A percentile compares a stretch with the other conserved stretches of the same genome.
These are phyloP conservation scores for Porites cylindrica DNA, from an alignment of 92 coral and sea anemone genomes.

Conservation along the genomic window DNA sequence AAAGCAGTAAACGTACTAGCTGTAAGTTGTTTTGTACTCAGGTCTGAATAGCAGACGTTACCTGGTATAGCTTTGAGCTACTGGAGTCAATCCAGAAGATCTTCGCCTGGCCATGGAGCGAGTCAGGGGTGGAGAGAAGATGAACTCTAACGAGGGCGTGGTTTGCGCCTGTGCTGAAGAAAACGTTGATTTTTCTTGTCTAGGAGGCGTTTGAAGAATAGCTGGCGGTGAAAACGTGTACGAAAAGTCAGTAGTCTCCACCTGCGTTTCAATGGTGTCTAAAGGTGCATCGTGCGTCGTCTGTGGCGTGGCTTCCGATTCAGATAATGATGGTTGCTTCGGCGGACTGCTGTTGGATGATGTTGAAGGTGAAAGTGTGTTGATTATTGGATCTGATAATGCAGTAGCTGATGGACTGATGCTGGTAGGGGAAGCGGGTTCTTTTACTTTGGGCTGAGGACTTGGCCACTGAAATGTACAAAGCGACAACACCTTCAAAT, in stretches of 20 bases:
- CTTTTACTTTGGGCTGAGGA: not conserved
- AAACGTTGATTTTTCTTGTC: not conserved
- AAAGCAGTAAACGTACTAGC: too few relatives aligned
- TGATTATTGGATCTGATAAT: not conserved
- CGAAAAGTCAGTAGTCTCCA: slow-evolving; percentile 39
- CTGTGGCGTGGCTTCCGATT: not conserved
- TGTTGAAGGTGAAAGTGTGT: not conserved
- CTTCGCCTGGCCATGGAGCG: slow-evolving; percentile 82
- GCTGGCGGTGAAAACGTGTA: slow-evolving; percentile 83
- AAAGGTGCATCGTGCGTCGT: not conserved
- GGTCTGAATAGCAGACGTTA: slow-evolving; percentile 30
- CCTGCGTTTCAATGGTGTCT: not conserved
- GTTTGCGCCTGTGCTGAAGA: slow-evolving; percentile 20
- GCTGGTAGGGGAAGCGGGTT: not conserved
- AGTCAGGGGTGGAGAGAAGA: slow-evolving; percentile 97
- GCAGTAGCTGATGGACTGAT: not conserved
- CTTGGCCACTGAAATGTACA: slow-evolving; percentile 3
- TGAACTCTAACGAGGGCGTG: slow-evolving; percentile 73
- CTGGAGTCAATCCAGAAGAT: slow-evolving; percentile 68
- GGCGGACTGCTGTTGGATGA: not conserved
- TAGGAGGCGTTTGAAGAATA: slow-evolving; percentile 61
- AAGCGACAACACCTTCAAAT: not conserved
- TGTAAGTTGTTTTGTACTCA: not conserved
- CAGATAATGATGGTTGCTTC: not conserved
- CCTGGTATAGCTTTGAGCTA: slow-evolving; percentile 12